A percentile compares a stretch with the other conserved stretches of the same genome.
Conservation (phyloP, 2,113 vertebrate species). For the Cathartes aura region DNA sequence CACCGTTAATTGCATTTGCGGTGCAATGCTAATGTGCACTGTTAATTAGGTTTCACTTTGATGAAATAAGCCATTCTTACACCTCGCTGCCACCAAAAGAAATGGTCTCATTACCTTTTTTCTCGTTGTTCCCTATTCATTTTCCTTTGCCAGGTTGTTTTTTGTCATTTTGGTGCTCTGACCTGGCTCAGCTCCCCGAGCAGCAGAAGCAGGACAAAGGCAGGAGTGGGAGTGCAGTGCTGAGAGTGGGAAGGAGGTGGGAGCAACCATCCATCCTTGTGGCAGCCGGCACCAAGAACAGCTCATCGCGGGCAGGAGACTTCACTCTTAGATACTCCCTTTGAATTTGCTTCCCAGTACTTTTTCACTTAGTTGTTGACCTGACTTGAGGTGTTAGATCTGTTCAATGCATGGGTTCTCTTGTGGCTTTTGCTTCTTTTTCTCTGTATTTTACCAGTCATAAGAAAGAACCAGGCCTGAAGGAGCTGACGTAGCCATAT, state of each 20-base stretch:
- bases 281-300: neutral
- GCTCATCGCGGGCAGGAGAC: neutral
- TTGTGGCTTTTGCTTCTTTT: neutral
- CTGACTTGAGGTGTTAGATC: neutral
- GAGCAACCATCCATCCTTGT: neutral
- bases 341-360: neutral
- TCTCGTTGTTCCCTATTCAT: neutral
- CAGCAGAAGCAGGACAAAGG: slow-evolving; percentile 26
- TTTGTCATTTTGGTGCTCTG: slow-evolving; percentile 7
- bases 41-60: slow-evolving; percentile 55
- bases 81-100: slow-evolving; percentile 49
- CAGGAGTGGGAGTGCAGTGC: neutral
- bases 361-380: neutral
- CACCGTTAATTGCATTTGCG: slow-evolving; percentile 43
- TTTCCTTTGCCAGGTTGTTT: slow-evolving; percentile 10
- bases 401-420: neutral
- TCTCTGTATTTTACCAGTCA: neutral
- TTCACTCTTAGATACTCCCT: neutral
- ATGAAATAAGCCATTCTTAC: slow-evolving; percentile 48
- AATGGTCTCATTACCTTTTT: neutral
- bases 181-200: neutral
- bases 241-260: neutral
- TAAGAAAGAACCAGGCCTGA: neutral
- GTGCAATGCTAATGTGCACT: neutral
- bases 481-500: neutral